Percentiles rank a stretch among this genome's conserved stretches.
These are phyloP conservation scores for Erpobdella octoculata DNA, from an alignment of 2,888 invertebrate genomes.

Conservation along the genomic window DNA sequence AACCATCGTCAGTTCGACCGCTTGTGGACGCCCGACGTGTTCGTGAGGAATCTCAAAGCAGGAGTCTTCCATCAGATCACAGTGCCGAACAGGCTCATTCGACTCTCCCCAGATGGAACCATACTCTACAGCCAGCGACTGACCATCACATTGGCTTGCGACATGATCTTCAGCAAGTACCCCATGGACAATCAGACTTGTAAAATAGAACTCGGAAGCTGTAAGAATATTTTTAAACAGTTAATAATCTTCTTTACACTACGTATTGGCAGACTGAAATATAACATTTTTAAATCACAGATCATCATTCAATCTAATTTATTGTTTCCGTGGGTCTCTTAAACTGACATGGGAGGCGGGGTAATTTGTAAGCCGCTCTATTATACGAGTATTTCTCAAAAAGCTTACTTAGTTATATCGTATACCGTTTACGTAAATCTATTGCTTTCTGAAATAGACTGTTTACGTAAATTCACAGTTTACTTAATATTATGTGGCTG, in stretches of 20 bases:
- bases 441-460: too few relatives aligned
- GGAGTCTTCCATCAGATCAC: conserved; percentile 34
- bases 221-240: conserved; percentile 61
- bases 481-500: too few relatives aligned
- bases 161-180: conserved; percentile 64
- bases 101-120: conserved; percentile 32
- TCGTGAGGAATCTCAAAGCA: conserved; percentile 33
- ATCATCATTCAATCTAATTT: too few relatives aligned
- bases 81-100: conserved; percentile 33
- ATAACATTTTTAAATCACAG: too few relatives aligned
- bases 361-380: too few relatives aligned
- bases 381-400: too few relatives aligned
- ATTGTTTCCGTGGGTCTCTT: too few relatives aligned
- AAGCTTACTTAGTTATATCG: too few relatives aligned
- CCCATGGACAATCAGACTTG: conserved; percentile 78
- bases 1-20: conserved; percentile 33
- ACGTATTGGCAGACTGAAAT: neutral
- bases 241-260: neutral
- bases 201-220: conserved; percentile 69
- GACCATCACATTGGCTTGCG: conserved; percentile 73
- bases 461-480: too few relatives aligned
- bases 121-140: conserved; percentile 49
- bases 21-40: conserved; percentile 34
- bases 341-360: too few relatives aligned
- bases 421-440: too few relatives aligned